These are phyloP conservation scores for Athalia circularis DNA, from an alignment of 2,888 invertebrate genomes.

Conservation along the genomic window DNA sequence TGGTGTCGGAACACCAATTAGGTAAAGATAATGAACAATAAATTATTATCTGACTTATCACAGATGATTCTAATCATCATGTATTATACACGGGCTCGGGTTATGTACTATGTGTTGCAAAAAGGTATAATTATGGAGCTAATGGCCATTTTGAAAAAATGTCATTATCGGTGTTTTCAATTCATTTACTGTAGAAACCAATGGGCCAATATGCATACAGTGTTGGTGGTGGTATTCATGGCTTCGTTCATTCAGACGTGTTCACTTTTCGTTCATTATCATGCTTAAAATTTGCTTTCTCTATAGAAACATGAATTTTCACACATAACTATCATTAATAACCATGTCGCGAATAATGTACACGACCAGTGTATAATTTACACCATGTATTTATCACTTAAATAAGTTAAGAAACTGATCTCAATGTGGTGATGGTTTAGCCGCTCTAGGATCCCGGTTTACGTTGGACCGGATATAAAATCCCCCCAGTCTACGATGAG, in stretches of 20 bases:
- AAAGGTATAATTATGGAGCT: constrained; percentile 35
- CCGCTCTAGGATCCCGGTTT: constrained; percentile 85
- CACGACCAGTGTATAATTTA: background rate
- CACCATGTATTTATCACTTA: constrained; percentile 2
- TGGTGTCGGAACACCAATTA: constrained; percentile 82
- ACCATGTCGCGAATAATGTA: background rate
- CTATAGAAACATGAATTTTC: constrained; percentile 47
- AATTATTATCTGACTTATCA: constrained; percentile 47
- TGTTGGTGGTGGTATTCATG: constrained; percentile 43
- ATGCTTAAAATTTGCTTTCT: constrained; percentile 61
- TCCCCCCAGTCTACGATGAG: constrained; percentile 76
- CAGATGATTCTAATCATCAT: constrained; percentile 25
- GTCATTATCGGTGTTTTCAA: constrained; percentile 15
- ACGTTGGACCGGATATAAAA: constrained; percentile 80
- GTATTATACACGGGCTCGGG: constrained; percentile 45
- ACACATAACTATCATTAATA: constrained; percentile 6
- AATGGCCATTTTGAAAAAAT: constrained; percentile 7
- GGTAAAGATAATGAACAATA: constrained; percentile 77
- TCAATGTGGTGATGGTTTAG: constrained; percentile 76
- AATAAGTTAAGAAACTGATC: constrained; percentile 26
- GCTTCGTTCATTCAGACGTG: constrained; percentile 23
- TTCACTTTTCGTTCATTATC: constrained; percentile 21
- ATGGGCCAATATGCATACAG: constrained; percentile 39
- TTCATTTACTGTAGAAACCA: constrained; percentile 24
- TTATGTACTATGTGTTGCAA: constrained; percentile 38